These are phyloP conservation scores for Cavia porcellus DNA, from an alignment of 2,113 vertebrate genomes.

Conservation along the genomic window DNA sequence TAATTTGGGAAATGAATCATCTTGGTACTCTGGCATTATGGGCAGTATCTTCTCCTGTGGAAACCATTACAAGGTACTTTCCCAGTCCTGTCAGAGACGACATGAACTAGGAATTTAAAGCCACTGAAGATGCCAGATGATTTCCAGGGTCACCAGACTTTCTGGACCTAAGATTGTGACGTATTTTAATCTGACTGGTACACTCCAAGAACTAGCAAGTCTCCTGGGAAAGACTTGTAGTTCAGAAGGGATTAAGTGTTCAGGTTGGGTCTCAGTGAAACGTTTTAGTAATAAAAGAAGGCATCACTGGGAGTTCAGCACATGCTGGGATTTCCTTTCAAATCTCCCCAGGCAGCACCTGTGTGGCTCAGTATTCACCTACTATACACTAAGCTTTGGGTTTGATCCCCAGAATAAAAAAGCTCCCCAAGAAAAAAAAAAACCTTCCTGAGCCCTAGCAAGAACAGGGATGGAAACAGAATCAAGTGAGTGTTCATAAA, in stretches of 20 bases:
- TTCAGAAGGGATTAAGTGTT: background rate
- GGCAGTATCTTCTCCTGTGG: background rate
- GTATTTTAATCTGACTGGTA: background rate
- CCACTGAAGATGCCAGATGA: background rate
- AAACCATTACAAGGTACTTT: background rate
- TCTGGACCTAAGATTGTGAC: background rate
- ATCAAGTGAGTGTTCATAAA: background rate
- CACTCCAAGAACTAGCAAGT: background rate
- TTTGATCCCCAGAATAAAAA: background rate
- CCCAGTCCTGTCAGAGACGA: background rate
- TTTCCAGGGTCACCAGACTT: background rate
- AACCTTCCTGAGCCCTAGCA: background rate
- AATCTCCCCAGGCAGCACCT: background rate
- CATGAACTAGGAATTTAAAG: background rate
- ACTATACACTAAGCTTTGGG: background rate
- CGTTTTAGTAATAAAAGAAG: background rate
- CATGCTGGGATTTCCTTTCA: background rate
- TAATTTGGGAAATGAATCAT: background rate
- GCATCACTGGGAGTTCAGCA: background rate
- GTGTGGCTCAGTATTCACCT: background rate
- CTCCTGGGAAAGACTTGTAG: background rate
- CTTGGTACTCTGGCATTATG: background rate
- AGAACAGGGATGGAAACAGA: background rate
- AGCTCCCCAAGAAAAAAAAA: background rate
- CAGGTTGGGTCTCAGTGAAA: background rate